phyloP scores from a whole-genome alignment of 2,113 vertebrate species.

The Tamias sibiricus region DNA sequence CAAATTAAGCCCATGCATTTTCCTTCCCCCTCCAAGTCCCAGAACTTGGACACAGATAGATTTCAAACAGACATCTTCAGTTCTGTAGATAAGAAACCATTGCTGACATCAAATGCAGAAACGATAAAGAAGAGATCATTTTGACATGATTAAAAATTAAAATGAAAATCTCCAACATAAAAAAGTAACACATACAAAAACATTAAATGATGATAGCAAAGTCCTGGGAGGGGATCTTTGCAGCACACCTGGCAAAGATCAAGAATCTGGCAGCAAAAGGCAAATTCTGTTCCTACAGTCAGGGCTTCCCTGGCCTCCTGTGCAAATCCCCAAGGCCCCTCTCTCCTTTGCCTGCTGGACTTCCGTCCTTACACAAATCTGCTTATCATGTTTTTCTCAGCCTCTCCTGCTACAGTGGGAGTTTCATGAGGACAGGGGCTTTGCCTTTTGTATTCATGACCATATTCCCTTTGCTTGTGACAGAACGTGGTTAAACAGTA shows the following conservation, averaged over 20 bases:
- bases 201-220: background rate
- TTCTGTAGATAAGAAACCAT: too few species aligned
- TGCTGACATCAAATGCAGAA: background rate
- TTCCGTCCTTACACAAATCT: background rate
- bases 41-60: background rate
- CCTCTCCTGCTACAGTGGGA: background rate
- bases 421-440: too few species aligned
- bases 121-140: background rate
- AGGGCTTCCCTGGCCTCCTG: background rate
- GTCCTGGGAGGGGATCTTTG: background rate
- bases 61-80: background rate
- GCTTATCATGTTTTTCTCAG: background rate
- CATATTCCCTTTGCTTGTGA: background rate
- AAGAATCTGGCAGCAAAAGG: too few species aligned
- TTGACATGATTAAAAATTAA: background rate
- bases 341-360: background rate
- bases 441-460: background rate
- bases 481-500: background rate
- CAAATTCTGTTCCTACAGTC: too few species aligned
- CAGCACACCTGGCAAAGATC: background rate
- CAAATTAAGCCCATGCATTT: accelerated
- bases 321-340: background rate
- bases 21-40: background rate
- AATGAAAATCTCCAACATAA: background rate
- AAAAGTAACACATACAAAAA: background rate